Percentiles rank a stretch among this genome's conserved stretches.
Conservation (phyloP, 2,888 invertebrate genomes). For the Pseudococcus jackbeardsleyi region DNA sequence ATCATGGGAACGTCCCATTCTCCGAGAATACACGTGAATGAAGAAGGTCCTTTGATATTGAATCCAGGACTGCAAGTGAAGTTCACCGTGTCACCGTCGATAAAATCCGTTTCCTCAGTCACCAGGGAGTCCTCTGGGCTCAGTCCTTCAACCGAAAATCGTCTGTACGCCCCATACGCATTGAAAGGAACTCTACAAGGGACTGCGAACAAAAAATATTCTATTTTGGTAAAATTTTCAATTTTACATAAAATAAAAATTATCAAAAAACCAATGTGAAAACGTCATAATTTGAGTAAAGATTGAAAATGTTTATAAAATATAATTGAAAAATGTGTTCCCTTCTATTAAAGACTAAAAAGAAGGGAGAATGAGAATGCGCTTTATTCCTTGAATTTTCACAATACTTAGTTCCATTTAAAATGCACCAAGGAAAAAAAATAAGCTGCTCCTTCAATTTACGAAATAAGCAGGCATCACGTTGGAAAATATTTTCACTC, state of each 20-base stretch:
- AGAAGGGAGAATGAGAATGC: too few species aligned
- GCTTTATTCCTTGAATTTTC: too few species aligned
- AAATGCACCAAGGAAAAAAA: background rate
- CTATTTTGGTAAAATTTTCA: background rate
- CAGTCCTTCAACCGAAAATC: slow-evolving; percentile 70
- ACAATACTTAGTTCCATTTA: too few species aligned
- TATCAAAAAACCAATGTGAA: background rate
- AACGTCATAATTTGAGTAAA: background rate
- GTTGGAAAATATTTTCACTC: background rate
- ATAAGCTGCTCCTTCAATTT: background rate
- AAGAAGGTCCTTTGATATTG: slow-evolving; percentile 76
- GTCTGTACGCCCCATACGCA: slow-evolving; percentile 77
- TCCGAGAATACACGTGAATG: slow-evolving; percentile 83
- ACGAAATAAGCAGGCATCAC: background rate
- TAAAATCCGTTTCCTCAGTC: slow-evolving; percentile 75
- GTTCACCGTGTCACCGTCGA: slow-evolving; percentile 81
- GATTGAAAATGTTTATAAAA: too few species aligned
- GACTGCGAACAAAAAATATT: slow-evolving; percentile 71
- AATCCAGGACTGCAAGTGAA: slow-evolving; percentile 83
- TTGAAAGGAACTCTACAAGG: slow-evolving; percentile 81
- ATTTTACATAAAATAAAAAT: background rate
- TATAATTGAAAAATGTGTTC: too few species aligned
- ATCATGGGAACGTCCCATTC: slow-evolving; percentile 84
- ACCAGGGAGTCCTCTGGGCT: slow-evolving; percentile 72
- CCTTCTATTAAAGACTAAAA: too few species aligned